Evolutionary conservation across 2,797 vertebrate genomes (phyloP), one percentile per base, ranked within the genome.

Genomic region (Molothrus ater): DNA sequence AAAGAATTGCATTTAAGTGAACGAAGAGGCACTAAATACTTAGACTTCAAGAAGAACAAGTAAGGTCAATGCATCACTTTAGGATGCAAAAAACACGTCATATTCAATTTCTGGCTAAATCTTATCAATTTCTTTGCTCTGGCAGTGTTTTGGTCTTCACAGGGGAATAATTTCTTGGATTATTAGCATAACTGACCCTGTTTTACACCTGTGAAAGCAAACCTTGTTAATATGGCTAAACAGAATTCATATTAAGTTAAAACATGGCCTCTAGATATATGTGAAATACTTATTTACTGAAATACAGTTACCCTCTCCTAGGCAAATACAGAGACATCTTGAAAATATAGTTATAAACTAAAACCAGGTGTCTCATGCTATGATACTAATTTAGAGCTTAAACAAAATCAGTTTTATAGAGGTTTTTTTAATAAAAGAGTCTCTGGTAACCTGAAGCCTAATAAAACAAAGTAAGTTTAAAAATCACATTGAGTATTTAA

Each of bases 111-210:
- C 59, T 60, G 48, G 43, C 18, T 83, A 86, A 92, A 80, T 75
- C 50, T 83, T 87, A 79, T 51, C 15, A 70, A 79, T 59, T 88
- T 74, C 26, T 82, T 86, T 83, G 47, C 87, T 83, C 69, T 73
- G 86, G 47, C 47, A 69, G 80, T 8, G 11, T 86, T 93, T 69
- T 51, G 20, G 20, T 74, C 75, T 91, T 85, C 72, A 78, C 13
- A 74, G 34, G 47, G 40, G 24, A 91, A 34, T 83, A 88, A 57
- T 91, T 88, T 88, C 72, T 56, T n/a, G 31, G 66, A 79, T 93
- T 73, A 92, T 86, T 93, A 90, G 40, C 80, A 66, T 85, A 91
- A 65, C 57, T 88, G 65, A 92, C 86, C 57, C 51, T 83, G 13
- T 25, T 95, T 88, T 36, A 86, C 45, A 93, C 32, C n/a, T 80